phyloP scores from a whole-genome alignment of 2,113 vertebrate species.

The Periophthalmodon schlosseri region DNA sequence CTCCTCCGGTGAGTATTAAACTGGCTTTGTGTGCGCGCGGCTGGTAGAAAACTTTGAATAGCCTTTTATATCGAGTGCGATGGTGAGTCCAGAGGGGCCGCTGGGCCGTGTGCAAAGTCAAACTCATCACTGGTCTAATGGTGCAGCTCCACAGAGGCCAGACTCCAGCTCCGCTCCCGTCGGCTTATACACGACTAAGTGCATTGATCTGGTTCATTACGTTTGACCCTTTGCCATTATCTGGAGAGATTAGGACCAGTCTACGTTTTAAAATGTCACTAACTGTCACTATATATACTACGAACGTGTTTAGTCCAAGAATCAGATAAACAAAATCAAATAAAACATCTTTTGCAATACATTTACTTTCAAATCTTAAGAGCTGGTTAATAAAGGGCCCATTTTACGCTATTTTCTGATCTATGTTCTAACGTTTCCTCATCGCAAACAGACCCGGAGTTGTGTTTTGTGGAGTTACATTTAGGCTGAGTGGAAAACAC shows the following conservation, averaged over 20 bases:
- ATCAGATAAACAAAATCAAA: background rate
- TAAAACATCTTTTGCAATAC: too few species aligned
- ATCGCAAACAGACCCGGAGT: too few species aligned
- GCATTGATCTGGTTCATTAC: constrained; percentile 62
- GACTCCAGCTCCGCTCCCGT: constrained; percentile 27
- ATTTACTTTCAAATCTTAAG: too few species aligned
- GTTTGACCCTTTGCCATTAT: constrained; percentile 53
- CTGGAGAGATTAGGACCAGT: constrained; percentile 32
- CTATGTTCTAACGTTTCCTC: too few species aligned
- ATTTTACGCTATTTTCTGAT: too few species aligned
- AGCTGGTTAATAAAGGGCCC: too few species aligned
- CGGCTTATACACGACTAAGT: constrained; percentile 46
- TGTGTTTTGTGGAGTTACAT: too few species aligned
- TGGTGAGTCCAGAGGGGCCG: constrained; percentile 10
- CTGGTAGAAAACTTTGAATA: constrained; percentile 24
- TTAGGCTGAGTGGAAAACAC: too few species aligned
- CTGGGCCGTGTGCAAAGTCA: constrained; percentile 32
- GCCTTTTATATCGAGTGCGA: constrained; percentile 31
- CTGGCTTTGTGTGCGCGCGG: too few species aligned
- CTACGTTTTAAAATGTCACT: constrained; percentile 3
- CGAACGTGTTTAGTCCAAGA: background rate
- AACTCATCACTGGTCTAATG: constrained; percentile 45
- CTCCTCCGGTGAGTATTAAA: too few species aligned
- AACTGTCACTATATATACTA: too few species aligned
- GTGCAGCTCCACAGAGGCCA: constrained; percentile 25